Evolutionary conservation across 2,113 vertebrate genomes (phyloP).

Genomic region (Muscicapa adusta): DNA sequence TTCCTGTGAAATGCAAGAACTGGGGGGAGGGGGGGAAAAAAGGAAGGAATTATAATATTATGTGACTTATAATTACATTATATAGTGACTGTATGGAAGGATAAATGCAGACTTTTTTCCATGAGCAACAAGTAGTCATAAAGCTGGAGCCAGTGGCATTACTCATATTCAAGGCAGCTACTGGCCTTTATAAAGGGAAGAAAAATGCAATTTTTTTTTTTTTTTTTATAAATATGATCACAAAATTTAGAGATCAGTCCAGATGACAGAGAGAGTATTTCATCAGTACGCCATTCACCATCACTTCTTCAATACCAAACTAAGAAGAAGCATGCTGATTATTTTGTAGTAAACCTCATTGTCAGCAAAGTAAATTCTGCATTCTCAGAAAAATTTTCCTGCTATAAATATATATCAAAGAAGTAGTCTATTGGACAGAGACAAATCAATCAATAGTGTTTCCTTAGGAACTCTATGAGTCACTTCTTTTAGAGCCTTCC

Average conservation of each 20-base stretch:
- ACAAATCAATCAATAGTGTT: not conserved
- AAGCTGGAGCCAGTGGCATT: not conserved
- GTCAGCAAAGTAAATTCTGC: not conserved
- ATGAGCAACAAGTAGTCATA: rapidly evolving
- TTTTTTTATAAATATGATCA: not conserved
- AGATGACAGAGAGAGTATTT: not conserved
- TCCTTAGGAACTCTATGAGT: not conserved
- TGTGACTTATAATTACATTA: not conserved
- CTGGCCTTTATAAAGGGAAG: not conserved
- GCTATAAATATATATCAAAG: not conserved
- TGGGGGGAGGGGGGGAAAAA: rapidly evolving
- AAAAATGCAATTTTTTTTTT: not conserved
- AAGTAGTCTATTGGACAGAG: not conserved
- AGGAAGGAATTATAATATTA: not conserved
- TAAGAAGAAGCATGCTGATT: not conserved
- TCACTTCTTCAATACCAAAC: not conserved
- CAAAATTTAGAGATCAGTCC: not conserved
- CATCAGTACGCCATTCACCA: not conserved
- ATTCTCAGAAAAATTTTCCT: not conserved
- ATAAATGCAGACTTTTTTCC: not conserved
- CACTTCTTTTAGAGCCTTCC: not conserved
- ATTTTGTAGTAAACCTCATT: not conserved
- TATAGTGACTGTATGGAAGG: not conserved
- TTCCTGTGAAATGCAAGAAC: not conserved
- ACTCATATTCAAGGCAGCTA: not conserved